Evolutionary conservation across 2,888 invertebrate genomes (phyloP).

Genomic region (Coenonympha arcania): DNA sequence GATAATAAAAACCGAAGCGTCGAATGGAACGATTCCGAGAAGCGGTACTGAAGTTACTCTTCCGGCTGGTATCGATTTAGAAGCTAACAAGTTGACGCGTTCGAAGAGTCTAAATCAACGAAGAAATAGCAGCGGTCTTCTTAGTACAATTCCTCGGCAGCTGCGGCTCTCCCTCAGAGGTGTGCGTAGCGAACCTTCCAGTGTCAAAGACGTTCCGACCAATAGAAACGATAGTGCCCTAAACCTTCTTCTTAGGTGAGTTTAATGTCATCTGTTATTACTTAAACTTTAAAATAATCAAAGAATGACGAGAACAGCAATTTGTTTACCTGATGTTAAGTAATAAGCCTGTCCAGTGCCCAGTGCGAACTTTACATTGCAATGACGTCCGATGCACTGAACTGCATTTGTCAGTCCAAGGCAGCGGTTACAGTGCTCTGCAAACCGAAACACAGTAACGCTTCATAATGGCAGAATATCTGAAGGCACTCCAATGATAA

Average conservation of each 20-base stretch:
- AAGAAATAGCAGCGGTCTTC: conserved; percentile 68
- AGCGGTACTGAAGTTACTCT: conserved; percentile 50
- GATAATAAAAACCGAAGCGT: conserved; percentile 65
- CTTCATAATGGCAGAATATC: no score
- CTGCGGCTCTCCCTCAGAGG: conserved; percentile 68
- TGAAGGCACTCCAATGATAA: no score
- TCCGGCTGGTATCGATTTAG: conserved; percentile 51
- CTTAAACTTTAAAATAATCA: background rate
- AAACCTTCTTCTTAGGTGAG: conserved; percentile 69
- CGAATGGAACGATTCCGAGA: conserved; percentile 54
- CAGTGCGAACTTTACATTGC: no score
- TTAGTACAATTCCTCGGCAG: conserved; percentile 71
- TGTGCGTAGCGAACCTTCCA: conserved; percentile 67
- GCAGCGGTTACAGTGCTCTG: no score
- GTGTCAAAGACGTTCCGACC: conserved; percentile 66
- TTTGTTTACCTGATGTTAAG: background rate
- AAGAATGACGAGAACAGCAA: background rate
- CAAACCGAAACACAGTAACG: no score
- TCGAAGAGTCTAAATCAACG: conserved; percentile 69
- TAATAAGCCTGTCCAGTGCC: no score
- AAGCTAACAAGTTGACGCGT: conserved; percentile 59
- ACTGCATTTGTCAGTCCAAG: no score
- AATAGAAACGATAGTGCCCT: conserved; percentile 66
- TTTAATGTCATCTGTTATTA: conserved; percentile 10
- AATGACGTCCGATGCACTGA: no score